These are phyloP conservation scores for Heliconius aoede DNA, from an alignment of 2,888 invertebrate genomes.

Conservation along the genomic window DNA sequence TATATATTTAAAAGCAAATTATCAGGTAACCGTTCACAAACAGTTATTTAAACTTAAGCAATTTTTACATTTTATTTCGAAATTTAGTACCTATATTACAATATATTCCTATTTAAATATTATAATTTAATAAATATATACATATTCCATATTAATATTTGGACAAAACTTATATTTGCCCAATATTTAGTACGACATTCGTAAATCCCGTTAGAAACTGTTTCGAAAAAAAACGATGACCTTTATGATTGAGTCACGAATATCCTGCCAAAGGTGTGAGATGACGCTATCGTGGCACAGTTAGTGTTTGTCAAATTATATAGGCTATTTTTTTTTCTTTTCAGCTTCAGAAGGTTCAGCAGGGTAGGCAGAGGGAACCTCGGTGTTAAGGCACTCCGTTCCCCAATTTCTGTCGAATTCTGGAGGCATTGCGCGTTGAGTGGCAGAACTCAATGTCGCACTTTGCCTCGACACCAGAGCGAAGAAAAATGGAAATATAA, in stretches of 20 bases:
- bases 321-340: too few species aligned
- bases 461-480: too few species aligned
- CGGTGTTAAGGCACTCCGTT: too few species aligned
- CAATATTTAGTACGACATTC: background rate
- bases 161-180: background rate
- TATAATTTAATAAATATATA: background rate
- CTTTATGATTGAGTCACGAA: background rate
- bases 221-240: slow-evolving; percentile 10
- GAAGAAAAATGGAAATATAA: too few species aligned
- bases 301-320: background rate
- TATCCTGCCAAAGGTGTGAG: background rate
- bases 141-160: background rate
- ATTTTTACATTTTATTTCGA: background rate
- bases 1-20: too few species aligned
- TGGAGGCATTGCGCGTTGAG: too few species aligned
- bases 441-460: too few species aligned
- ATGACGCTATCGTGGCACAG: background rate
- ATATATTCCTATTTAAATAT: background rate
- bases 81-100: background rate
- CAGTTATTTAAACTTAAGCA: background rate
- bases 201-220: background rate
- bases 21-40: too few species aligned
- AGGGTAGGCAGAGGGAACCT: too few species aligned
- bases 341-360: too few species aligned
- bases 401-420: too few species aligned